phyloP scores from a whole-genome alignment of 2,888 invertebrate genomes.

The Metacarcinus magister region DNA sequence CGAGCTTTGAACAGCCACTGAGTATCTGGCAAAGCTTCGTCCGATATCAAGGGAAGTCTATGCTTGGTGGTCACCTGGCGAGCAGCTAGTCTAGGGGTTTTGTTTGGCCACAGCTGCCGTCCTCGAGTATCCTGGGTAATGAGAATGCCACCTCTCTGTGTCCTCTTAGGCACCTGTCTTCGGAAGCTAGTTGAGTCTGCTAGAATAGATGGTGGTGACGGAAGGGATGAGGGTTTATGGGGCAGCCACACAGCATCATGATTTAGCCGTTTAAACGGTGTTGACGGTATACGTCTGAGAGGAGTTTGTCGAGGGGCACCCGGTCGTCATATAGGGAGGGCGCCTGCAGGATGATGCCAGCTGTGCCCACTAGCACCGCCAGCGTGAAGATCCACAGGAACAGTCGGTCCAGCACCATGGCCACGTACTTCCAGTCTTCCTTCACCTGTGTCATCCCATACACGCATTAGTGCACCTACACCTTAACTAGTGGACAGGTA shows the following conservation, averaged over 20 bases:
- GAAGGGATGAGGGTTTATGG: constrained; percentile 26
- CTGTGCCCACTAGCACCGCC: constrained; percentile 86
- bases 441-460: constrained; percentile 83
- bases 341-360: constrained; percentile 85
- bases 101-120: background rate
- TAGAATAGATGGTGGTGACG: constrained; percentile 43
- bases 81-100: constrained; percentile 1
- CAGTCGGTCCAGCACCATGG: constrained; percentile 86
- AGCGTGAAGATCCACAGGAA: constrained; percentile 87
- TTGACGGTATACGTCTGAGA: constrained; percentile 80
- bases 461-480: background rate
- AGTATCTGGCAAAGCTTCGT: background rate
- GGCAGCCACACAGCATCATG: constrained; percentile 1
- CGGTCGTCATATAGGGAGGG: constrained; percentile 85
- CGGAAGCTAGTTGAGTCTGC: constrained; percentile 53
- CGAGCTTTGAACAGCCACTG: background rate
- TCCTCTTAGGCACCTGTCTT: constrained; percentile 67
- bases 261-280: constrained; percentile 67
- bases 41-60: background rate
- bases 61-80: background rate
- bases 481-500: background rate
- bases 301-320: constrained; percentile 83
- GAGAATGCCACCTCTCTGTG: background rate
- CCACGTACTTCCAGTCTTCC: constrained; percentile 87
- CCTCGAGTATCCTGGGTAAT: constrained; percentile 2